Evolutionary conservation across 2,888 invertebrate genomes (phyloP), one percentile per base, ranked within the genome.

Genomic region (Luperina testacea): DNA sequence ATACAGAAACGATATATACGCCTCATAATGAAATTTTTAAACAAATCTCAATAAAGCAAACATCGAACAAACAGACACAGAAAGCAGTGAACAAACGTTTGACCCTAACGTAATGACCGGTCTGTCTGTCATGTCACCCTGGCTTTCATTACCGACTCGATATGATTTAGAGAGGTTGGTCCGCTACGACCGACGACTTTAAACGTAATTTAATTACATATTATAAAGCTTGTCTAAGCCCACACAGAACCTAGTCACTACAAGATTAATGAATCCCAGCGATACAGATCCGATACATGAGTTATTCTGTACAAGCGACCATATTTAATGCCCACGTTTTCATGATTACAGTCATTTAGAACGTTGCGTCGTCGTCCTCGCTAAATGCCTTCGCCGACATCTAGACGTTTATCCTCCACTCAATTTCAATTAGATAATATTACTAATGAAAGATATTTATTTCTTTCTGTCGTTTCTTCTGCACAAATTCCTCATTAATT

Each of bases 151-250:
- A 92, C 85, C 89, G 87, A 89, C 90, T 89, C 91, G 91, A 93
- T 94, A 95, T 95, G 94, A 95, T 95, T 95, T 94, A 95, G 95
- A 94, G 92, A 93, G 93, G 92, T 92, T 91, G 92, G 90, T 91
- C 91, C 90, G 89, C 90, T 87, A 82, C 67, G 88, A 85, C 75
- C 84, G 80, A 90, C 92, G 91, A 93, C 92, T 92, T 93, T 93
- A 92, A 94, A 94, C 92, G 92, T 95, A 94, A 96, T 96, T 96
- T 95, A 96, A 96, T 96, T 95, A 95, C 94, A 92, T 91, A 92
- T 85, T 83, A 85, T 92, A 93, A 88, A 90, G 91, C 94, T 93
- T 95, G 95, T 95, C 94, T 91, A 91, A 90, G 94, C 96, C 95
- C 96, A 96, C 96, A 95, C 96, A 95, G 92, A 92, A 90, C 92